Base-by-base conservation (phyloP, 2,888 invertebrate species). In the Patella depressa region DNA sequence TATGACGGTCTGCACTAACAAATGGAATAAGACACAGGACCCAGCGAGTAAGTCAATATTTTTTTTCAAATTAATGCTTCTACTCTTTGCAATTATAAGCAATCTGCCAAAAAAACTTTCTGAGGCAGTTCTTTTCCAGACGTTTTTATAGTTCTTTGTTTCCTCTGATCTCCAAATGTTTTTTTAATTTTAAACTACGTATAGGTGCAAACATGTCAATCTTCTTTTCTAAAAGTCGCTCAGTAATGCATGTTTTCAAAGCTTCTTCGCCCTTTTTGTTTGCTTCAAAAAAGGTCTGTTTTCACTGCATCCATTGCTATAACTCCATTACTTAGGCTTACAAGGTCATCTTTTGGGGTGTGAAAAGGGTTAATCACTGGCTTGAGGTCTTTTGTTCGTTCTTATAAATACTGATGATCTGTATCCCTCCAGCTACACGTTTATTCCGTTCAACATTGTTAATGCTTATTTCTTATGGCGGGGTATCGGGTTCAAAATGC, bases 31-130 rank as follows among this genome's bases (percentile, higher is more conserved):
- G 57, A 57, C 15, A 57, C 57, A 0, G 57, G 57, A 17, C 57
- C 57, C 5, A 57, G 12, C 57, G 12, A 57, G 57, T 55, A 24
- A 24, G 24, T 24, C 24, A 24, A 24, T 24, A 24, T 24, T 24
- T 24, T 1, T 4, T n/a, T 57, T 57, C 17, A 57, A 57, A n/a
- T 57, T 9, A 15, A 57, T n/a, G n/a, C n/a, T 57, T 57, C 78
- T 29, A 15, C 69, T 29, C 54, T 69, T n/a, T 12, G 53, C 71
- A 5, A 73, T 24, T 15, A 76, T 34, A 17, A 71, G 19, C 17
- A 78, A 59, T 17, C 76, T 17, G 29, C 34, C 72, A 59, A 77
- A 77, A 55, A n/a, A 78, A 19, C 17, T 71, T 19, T n/a, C 76
- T 17, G 15, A n/a, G 55, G 34, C 9, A 24, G 24, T 78, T 76